A percentile compares a stretch with the other conserved stretches of the same genome.
phyloP scores from a whole-genome alignment of 35 echinoderm and acorn worm species.

The Ophioderma brevispina region DNA sequence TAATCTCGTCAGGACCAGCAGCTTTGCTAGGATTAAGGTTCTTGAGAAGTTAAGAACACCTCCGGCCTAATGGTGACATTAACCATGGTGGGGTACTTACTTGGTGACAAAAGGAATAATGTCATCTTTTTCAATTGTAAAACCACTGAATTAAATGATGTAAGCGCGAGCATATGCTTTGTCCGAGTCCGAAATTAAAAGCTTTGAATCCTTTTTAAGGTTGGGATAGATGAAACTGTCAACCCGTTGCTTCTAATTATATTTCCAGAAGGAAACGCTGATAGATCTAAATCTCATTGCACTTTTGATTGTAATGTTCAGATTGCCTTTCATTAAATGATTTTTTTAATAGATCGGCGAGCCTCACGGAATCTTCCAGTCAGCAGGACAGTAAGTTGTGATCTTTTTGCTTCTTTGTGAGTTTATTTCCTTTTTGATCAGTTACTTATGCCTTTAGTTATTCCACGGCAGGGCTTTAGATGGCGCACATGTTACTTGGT shows the following conservation, averaged over 20 bases:
- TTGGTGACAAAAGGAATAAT: conserved; percentile 11
- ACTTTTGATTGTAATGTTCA: not conserved
- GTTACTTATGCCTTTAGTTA: not conserved
- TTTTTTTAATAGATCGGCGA: not conserved
- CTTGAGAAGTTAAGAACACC: not conserved
- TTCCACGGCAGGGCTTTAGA: conserved; percentile 30
- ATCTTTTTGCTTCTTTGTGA: conserved; percentile 2
- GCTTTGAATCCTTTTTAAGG: not conserved
- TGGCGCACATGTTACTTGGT: not conserved
- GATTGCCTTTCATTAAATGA: not conserved
- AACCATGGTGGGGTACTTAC: conserved; percentile 2
- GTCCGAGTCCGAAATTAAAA: not conserved
- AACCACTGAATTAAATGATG: conserved; percentile 40
- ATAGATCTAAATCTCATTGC: conserved; percentile 17
- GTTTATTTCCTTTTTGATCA: not conserved
- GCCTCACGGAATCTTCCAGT: not conserved
- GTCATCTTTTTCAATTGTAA: conserved; percentile 13
- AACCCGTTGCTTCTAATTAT: not conserved
- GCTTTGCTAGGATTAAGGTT: conserved; percentile 17
- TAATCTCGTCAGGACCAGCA: conserved; percentile 23
- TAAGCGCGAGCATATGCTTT: conserved; percentile 23
- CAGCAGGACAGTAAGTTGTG: not conserved
- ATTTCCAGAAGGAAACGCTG: not conserved
- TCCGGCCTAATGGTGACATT: conserved; percentile 8
- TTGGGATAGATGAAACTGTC: not conserved